Base-by-base conservation (phyloP, 1,140 invertebrate genomes). In the Zaprionus ghesquierei region DNA sequence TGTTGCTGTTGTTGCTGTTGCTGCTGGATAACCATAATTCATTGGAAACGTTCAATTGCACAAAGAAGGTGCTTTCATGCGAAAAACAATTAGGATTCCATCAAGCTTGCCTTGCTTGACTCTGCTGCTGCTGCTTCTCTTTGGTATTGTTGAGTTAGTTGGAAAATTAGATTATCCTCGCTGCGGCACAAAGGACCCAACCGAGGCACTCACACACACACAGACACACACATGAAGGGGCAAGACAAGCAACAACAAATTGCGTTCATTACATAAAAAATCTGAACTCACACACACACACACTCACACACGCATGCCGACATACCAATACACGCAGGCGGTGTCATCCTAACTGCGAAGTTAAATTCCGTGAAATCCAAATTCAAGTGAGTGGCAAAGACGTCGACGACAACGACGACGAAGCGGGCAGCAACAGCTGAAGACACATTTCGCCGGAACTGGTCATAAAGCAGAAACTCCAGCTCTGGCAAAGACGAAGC, bases 101-200 rank as follows among this genome's bases (percentile, higher is more conserved):
- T 33, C 49, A 60, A 60, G 54, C 66, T 75, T 60, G 53, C 41
- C 29, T 44, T 29, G 56, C 25, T 62, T 56, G 20, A 8, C n/a
- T 20, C 27, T 9, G 51, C 18, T n/a, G 31, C 20, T 56, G 10
- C 27, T 9, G 51, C 18, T n/a, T 18, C 20, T 56, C n/a, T 44
- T 29, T 18, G 20, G 13, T 63, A 41, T 63, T 63, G 46, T 54
- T 27, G 54, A 87, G 64, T 82, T 87, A 77, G 84, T 72, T 84
- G 84, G 85, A 89, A 89, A 89, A 80, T 89, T 84, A 65, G 80
- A 89, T 84, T 89, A 89, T 89, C 85, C 84, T 89, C 79, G 50
- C 27, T 23, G 56, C 33, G 53, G 53, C 56, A 50, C 50, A 76
- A 71, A 50, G 59, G 66, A 70, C 41, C 35, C 27, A 35, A 69